phyloP scores from a whole-genome alignment of 2,113 vertebrate species.

The Monarcha castaneiventris region DNA sequence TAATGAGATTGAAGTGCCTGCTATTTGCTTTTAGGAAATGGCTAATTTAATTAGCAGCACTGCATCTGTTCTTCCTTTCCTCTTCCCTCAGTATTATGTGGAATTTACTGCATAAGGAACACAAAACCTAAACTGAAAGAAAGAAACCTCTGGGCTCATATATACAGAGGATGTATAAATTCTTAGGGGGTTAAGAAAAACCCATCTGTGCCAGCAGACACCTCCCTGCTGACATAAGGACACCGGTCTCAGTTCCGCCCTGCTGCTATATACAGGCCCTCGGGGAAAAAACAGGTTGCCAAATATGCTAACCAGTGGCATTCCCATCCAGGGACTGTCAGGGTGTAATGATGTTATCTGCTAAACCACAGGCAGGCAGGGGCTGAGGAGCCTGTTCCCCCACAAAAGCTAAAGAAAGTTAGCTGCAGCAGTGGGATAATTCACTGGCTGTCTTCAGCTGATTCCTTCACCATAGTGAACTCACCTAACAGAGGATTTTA shows the following conservation, averaged over 20 bases:
- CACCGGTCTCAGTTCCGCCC: not conserved
- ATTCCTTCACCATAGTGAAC: not conserved
- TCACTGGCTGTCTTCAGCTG: not conserved
- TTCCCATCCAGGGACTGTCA: not conserved
- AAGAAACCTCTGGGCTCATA: not conserved
- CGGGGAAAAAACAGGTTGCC: not conserved
- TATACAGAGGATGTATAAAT: not conserved
- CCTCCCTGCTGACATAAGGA: not conserved
- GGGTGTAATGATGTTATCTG: not conserved
- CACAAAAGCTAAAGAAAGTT: not conserved
- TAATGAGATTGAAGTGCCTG: not conserved
- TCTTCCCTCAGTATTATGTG: not conserved
- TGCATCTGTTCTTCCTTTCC: not conserved
- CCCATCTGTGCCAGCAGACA: not conserved
- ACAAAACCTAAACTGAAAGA: not conserved
- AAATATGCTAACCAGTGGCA: not conserved
- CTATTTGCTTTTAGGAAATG: slow-evolving; percentile 18
- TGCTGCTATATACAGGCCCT: not conserved
- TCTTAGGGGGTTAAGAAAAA: not conserved
- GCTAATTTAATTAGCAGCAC: not conserved
- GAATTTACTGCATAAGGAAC: not conserved
- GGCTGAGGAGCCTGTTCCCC: not conserved
- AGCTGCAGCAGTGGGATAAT: not conserved
- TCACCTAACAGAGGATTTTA: not conserved
- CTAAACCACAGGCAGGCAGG: not conserved